phyloP scores from a whole-genome alignment of 2,797 vertebrate species.

The Margarornis squamiger region DNA sequence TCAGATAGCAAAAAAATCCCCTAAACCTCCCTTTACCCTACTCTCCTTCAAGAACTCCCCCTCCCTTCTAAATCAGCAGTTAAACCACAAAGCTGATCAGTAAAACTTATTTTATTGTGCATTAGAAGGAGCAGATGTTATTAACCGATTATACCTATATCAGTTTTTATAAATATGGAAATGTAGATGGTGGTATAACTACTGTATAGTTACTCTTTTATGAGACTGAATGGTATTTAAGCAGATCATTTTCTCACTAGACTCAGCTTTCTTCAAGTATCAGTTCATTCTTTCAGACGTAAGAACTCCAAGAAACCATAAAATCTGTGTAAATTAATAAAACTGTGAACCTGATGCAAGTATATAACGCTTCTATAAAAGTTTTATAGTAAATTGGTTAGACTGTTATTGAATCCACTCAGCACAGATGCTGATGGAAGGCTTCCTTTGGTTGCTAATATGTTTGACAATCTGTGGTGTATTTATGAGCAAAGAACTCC shows the following conservation, averaged over 20 bases:
- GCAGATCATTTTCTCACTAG: constrained; percentile 59
- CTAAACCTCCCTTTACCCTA: background rate
- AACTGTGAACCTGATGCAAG: constrained; percentile 57
- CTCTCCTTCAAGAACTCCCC: background rate
- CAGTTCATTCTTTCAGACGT: constrained; percentile 42
- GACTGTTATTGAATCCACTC: constrained; percentile 39
- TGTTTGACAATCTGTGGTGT: background rate
- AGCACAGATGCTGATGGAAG: constrained; percentile 39
- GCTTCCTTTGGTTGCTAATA: background rate
- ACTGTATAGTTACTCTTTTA: constrained; percentile 29
- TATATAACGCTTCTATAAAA: constrained; percentile 58
- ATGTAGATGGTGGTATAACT: constrained; percentile 12
- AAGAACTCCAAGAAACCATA: constrained; percentile 59
- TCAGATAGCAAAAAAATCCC: background rate
- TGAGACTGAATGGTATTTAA: constrained; percentile 58
- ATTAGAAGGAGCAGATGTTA: background rate
- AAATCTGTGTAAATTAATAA: constrained; percentile 67
- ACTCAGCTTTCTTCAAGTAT: constrained; percentile 54
- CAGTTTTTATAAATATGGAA: constrained; percentile 46
- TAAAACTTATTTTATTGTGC: constrained; percentile 13
- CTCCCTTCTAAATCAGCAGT: background rate
- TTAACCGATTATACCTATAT: constrained; percentile 2
- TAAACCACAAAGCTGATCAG: constrained; percentile 4
- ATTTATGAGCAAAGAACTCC: background rate
- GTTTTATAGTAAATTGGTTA: constrained; percentile 64